Conservation (phyloP, 2,113 vertebrate genomes). For the Xiphophorus maculatus region DNA sequence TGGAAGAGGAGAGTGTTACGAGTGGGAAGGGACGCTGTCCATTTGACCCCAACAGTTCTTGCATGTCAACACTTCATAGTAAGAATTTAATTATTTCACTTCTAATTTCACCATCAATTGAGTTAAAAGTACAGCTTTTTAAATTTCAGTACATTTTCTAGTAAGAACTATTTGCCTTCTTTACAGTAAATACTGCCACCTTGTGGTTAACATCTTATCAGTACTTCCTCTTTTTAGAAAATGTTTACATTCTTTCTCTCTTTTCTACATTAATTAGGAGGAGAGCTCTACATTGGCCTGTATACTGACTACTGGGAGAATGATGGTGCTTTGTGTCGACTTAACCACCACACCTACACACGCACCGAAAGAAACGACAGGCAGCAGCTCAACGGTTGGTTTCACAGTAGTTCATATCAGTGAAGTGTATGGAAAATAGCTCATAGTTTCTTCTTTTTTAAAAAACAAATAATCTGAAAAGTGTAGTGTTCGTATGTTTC, state of each 20-base stretch:
- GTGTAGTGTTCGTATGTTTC: too few relatives aligned
- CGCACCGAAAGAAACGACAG: conserved; percentile 90
- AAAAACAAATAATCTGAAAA: too few relatives aligned
- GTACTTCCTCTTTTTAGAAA: background rate
- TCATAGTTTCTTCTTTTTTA: too few relatives aligned
- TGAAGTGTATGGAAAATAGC: too few relatives aligned
- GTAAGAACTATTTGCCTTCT: background rate
- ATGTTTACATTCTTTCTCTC: background rate
- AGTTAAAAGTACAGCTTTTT: conserved; percentile 5
- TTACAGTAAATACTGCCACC: conserved; percentile 61
- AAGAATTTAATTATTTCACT: conserved; percentile 59
- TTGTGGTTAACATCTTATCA: conserved; percentile 43
- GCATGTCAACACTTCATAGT: conserved; percentile 89
- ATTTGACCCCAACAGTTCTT: conserved; percentile 90
- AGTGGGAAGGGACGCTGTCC: conserved; percentile 92
- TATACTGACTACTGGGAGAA: conserved; percentile 96
- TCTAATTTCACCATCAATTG: conserved; percentile 8
- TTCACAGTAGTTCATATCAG: too few relatives aligned
- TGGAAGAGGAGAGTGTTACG: conserved; percentile 85
- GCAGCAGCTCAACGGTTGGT: conserved; percentile 88
- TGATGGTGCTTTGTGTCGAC: conserved; percentile 89
- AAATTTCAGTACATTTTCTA: background rate
- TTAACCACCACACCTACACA: conserved; percentile 82
- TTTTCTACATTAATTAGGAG: conserved; percentile 73
- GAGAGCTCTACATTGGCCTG: conserved; percentile 89